Conservation (phyloP, 2,888 invertebrate species). For the Pristionchus entomophagus region DNA sequence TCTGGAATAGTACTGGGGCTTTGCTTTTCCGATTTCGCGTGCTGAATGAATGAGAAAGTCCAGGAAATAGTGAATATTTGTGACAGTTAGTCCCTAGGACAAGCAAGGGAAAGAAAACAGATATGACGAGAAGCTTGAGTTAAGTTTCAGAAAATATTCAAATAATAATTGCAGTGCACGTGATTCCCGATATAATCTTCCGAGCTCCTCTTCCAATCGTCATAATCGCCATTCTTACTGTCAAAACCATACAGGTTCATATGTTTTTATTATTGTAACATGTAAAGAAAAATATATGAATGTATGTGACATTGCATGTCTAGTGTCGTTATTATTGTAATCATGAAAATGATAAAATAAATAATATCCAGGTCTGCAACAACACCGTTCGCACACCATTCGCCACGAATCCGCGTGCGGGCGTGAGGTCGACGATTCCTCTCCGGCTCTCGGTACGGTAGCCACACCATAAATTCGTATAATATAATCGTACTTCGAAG, state of each 20-base stretch:
- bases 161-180: constrained; percentile 59
- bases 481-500: too few species aligned
- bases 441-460: constrained; percentile 62
- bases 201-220: constrained; percentile 74
- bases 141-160: too few species aligned
- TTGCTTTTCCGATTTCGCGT: too few species aligned
- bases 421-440: constrained; percentile 59
- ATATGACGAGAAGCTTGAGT: not conserved
- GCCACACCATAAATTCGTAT: not conserved
- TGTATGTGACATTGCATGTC: not conserved
- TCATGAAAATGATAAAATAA: too few species aligned
- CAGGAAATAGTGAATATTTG: too few species aligned
- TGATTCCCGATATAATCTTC: constrained; percentile 74
- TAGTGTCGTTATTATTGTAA: too few species aligned
- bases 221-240: constrained; percentile 70
- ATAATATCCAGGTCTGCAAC: constrained; percentile 57
- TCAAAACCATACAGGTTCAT: constrained; percentile 68
- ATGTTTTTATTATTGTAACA: not conserved
- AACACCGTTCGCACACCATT: constrained; percentile 57
- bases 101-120: not conserved
- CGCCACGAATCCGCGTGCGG: constrained; percentile 55
- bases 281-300: not conserved
- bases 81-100: too few species aligned
- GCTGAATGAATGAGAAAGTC: too few species aligned
- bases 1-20: too few species aligned